A percentile compares a stretch with the other conserved stretches of the same genome.
These are phyloP conservation scores for Aspidapion aeneum DNA, from an alignment of 2,888 invertebrate genomes.

Conservation along the genomic window DNA sequence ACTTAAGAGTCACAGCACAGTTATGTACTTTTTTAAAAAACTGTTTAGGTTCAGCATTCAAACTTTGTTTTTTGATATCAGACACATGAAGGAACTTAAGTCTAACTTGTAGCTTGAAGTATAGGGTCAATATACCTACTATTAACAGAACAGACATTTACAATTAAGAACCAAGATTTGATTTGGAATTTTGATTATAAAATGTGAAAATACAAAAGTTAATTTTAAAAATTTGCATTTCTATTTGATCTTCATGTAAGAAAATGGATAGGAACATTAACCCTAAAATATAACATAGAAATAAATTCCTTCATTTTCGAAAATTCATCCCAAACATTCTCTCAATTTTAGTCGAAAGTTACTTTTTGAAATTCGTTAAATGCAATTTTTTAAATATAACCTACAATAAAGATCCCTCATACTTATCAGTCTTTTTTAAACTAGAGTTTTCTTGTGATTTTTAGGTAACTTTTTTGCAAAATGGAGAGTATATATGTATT, in stretches of 20 bases:
- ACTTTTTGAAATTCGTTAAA: conserved; percentile 7
- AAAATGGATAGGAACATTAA: too few relatives aligned
- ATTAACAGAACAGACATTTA: too few relatives aligned
- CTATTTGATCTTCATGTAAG: too few relatives aligned
- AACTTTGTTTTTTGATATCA: conserved; percentile 7
- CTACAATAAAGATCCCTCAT: neutral
- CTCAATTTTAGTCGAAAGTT: neutral
- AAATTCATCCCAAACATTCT: neutral
- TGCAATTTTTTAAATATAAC: conserved; percentile 14
- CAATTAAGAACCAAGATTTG: too few relatives aligned
- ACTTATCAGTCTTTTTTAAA: conserved; percentile 36
- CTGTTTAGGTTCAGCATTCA: conserved; percentile 29
- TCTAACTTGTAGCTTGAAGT: too few relatives aligned
- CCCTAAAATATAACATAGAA: too few relatives aligned
- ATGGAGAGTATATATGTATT: neutral
- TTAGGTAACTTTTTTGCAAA: conserved; percentile 20
- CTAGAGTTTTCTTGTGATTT: conserved; percentile 29
- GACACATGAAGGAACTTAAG: neutral
- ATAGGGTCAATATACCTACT: too few relatives aligned
- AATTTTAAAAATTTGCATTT: too few relatives aligned
- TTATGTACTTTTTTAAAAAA: conserved; percentile 49
- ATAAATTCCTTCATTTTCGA: neutral
- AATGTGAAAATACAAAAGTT: too few relatives aligned
- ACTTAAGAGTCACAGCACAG: conserved; percentile 57
- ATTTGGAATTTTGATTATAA: too few relatives aligned